Evolutionary conservation across 2,113 vertebrate genomes (phyloP), one percentile per base, ranked within the genome.

Genomic region (Nasalis larvatus): DNA sequence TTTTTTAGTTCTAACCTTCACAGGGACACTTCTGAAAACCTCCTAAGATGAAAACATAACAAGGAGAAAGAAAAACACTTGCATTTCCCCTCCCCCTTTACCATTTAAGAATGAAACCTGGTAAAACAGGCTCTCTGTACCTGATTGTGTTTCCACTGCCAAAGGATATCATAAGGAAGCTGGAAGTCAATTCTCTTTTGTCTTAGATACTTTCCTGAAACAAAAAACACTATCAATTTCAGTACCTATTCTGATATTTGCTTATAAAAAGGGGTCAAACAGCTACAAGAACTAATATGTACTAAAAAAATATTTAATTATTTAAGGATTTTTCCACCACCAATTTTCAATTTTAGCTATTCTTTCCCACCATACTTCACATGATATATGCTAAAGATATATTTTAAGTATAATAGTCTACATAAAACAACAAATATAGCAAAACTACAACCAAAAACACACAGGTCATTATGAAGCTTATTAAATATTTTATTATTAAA

Each of bases 111-210:
- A 74, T 54, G 9, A 49, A 81, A 78, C 6, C 76, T 49, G 58
- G 13, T 76, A 76, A 96, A 84, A 96, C 1, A 58, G 52, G 40
- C 17, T 60, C 84, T 94, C 83, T 42, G 1, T 99, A 99, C 99
- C 99, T 99, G 99, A 97, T 99, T 99, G 96, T 99, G 99, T 98
- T 99, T 99, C 99, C 99, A 99, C 97, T 99, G 99, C 99, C 99
- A 99, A 98, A 99, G 99, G 97, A 99, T 99, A 97, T 99, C 99
- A 83, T 99, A 99, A 37, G 99, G 99, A 97, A 99, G 98, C 99
- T 99, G 99, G 98, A 99, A 99, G 98, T 99, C 99, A 73, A 99
- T 99, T 93, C 99, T 98, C 98, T 99, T 99, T 94, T 99, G 99
- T 98, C 99, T 99, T 92, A 99, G 99, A 98, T 99, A 99, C 98